Evolutionary conservation across 2,797 vertebrate species (phyloP).

Genomic region (Pogonophryne albipinna): DNA sequence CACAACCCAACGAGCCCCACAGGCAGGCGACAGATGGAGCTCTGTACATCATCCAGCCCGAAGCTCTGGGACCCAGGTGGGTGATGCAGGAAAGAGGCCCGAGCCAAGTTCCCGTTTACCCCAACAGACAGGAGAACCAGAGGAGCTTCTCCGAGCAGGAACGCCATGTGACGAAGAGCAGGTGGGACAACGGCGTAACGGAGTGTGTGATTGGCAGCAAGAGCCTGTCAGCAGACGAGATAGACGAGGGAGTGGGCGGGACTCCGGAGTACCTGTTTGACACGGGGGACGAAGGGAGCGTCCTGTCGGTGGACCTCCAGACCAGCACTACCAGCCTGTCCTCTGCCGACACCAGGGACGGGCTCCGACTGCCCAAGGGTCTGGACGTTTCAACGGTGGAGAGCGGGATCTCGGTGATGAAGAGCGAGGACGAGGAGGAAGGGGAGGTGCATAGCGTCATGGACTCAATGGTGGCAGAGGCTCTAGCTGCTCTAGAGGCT

Average conservation of each 20-base stretch:
- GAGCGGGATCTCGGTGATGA: constrained; percentile 67
- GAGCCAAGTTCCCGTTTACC: constrained; percentile 79
- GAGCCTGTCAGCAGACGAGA: constrained; percentile 68
- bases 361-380: constrained; percentile 47
- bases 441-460: constrained; percentile 78
- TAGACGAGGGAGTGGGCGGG: constrained; percentile 75
- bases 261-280: constrained; percentile 79
- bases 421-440: constrained; percentile 62
- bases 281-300: constrained; percentile 82
- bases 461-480: constrained; percentile 93
- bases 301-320: constrained; percentile 83
- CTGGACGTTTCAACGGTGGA: constrained; percentile 63
- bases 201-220: constrained; percentile 27
- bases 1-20: constrained; percentile 43
- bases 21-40: constrained; percentile 39
- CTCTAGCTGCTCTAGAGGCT: constrained; percentile 93
- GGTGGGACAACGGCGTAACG: constrained; percentile 55
- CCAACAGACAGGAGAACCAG: constrained; percentile 43
- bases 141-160: constrained; percentile 36
- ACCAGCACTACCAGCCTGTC: constrained; percentile 86
- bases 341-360: constrained; percentile 79
- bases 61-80: constrained; percentile 54
- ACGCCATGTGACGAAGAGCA: background rate
- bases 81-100: constrained; percentile 35
- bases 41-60: constrained; percentile 83